Base-by-base conservation (phyloP, 2,888 invertebrate genomes). In the Crossocerus cetratus region DNA sequence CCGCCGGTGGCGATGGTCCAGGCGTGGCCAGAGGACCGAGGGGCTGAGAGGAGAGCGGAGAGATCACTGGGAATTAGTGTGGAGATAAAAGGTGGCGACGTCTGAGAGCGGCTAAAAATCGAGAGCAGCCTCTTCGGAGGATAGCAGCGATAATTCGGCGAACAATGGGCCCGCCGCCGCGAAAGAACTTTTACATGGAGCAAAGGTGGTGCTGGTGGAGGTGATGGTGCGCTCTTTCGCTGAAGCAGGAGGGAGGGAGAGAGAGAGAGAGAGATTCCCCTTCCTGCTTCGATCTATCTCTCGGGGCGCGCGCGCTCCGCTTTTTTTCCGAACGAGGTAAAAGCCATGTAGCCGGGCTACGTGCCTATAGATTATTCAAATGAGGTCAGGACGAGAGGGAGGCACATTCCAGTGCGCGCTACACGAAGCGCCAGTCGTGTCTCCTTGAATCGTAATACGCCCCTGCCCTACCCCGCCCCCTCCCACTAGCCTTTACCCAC, bases 311-410 rank as follows among this genome's bases (percentile, higher is more conserved):
- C 49, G 16, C 49, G 49, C 49, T 49, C 49, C 49, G 32, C 43
- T 54, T 59, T 44, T 44, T 32, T 45, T 20, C 13, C 60, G 55
- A 65, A 63, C 64, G 58, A 45, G 63, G 57, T 73, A 75, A 75
- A 69, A 73, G 69, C 60, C 69, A 62, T 72, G 65, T 68, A 69
- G 62, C 57, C 69, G 49, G 65, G 72, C 62, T 62, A 62, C 68
- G 74, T 72, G 72, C 66, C 69, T 66, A 73, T 75, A 69, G 75
- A 75, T 73, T 75, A 75, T 75, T 73, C 69, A 75, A 75, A 75
- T 69, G 75, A 75, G 75, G 75, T 75, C 75, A 75, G 74, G 57
- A 72, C 63, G 63, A 71, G 56, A 42, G 64, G 64, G 67, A 67
- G 66, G 63, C 60, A 56, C 65, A 69, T 64, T 68, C 63, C 44